Percentiles rank a stretch among this genome's conserved stretches.
Conservation (phyloP, 1,140 invertebrate genomes). For the Heterodera carotae region DNA sequence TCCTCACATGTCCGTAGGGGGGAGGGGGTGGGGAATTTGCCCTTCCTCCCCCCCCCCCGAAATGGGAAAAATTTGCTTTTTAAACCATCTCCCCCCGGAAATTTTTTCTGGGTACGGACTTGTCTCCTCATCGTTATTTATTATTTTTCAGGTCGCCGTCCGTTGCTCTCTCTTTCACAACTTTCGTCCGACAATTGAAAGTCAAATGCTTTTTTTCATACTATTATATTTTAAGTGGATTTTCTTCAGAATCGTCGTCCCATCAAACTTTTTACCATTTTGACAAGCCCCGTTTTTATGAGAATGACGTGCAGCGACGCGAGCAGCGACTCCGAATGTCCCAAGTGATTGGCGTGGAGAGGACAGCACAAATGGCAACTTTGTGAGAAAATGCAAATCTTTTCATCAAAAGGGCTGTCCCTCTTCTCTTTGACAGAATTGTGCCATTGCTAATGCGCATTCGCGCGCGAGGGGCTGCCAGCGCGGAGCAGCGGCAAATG, state of each 20-base stretch:
- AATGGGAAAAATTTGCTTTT: too few relatives aligned
- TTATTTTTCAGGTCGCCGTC: constrained; percentile 32
- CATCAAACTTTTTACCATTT: constrained; percentile 25
- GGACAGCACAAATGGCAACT: constrained; percentile 14
- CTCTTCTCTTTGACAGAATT: constrained; percentile 10
- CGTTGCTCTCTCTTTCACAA: constrained; percentile 38
- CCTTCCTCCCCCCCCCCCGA: too few relatives aligned
- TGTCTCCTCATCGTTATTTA: too few relatives aligned
- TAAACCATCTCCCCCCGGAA: too few relatives aligned
- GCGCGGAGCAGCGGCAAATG: not conserved
- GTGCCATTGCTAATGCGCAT: constrained; percentile 18
- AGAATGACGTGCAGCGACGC: constrained; percentile 7
- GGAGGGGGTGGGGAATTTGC: too few relatives aligned
- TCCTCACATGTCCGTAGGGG: too few relatives aligned
- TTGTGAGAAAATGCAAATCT: constrained; percentile 5
- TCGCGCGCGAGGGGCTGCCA: constrained; percentile 2
- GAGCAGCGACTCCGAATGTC: constrained; percentile 5
- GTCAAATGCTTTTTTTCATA: not conserved
- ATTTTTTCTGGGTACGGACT: too few relatives aligned
- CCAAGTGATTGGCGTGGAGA: not conserved
- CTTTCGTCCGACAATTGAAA: constrained; percentile 20
- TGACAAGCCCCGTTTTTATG: constrained; percentile 14
- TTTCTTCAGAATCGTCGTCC: not conserved
- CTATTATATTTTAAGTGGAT: too few relatives aligned
- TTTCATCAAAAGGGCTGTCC: too few relatives aligned